A percentile compares a stretch with the other conserved stretches of the same genome.
phyloP scores from a whole-genome alignment of 2,888 invertebrate species.

The Agrotis ipsilon region DNA sequence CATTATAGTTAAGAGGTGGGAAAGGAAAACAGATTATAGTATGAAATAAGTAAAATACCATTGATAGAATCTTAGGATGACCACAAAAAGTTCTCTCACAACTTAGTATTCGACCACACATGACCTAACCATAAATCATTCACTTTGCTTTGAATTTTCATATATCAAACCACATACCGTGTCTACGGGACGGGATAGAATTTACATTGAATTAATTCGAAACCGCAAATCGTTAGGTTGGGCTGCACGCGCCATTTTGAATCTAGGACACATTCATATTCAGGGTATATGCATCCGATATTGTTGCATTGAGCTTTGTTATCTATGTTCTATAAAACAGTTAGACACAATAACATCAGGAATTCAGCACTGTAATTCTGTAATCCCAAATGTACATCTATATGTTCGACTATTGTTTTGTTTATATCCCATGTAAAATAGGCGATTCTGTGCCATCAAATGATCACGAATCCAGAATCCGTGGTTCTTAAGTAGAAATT shows the following conservation, averaged over 20 bases:
- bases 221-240: constrained; percentile 52
- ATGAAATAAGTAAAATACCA: not conserved
- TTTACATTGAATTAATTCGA: constrained; percentile 54
- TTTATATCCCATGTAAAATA: too few relatives aligned
- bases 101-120: constrained; percentile 5
- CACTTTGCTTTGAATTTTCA: constrained; percentile 34
- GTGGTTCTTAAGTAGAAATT: too few relatives aligned
- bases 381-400: too few relatives aligned
- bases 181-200: constrained; percentile 29
- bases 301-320: constrained; percentile 33
- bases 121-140: constrained; percentile 18
- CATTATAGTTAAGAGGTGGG: not conserved
- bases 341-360: too few relatives aligned
- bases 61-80: not conserved
- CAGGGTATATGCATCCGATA: constrained; percentile 50
- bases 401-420: too few relatives aligned
- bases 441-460: too few relatives aligned
- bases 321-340: constrained; percentile 2
- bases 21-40: not conserved
- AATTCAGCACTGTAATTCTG: too few relatives aligned
- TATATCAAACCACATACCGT: constrained; percentile 18
- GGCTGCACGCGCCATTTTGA: constrained; percentile 41
- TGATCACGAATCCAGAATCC: too few relatives aligned
- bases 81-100: not conserved
- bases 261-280: constrained; percentile 59